Evolutionary conservation across 2,888 invertebrate genomes (phyloP).

Genomic region (Lasioglossum malachurum): DNA sequence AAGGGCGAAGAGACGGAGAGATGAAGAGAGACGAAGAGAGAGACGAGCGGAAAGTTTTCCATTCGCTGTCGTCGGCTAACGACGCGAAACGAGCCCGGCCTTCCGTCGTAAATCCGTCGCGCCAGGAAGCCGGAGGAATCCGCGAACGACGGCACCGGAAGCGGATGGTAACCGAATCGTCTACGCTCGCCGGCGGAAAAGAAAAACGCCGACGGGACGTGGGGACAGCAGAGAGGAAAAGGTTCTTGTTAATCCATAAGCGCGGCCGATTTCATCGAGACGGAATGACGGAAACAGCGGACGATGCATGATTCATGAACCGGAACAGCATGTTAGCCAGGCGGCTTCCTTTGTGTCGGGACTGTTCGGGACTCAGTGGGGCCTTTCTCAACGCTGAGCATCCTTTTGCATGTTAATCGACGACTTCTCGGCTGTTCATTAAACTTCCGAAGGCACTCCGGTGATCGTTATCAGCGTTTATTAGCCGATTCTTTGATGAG

Average conservation of each 20-base stretch:
- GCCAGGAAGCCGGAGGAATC: constrained; percentile 54
- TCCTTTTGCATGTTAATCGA: neutral
- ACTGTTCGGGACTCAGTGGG: neutral
- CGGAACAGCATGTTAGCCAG: constrained; percentile 69
- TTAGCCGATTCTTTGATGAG: neutral
- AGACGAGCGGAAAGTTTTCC: constrained; percentile 74
- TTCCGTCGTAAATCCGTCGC: constrained; percentile 73
- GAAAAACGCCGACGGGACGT: neutral
- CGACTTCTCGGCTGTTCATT: neutral
- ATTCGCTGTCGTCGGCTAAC: constrained; percentile 71
- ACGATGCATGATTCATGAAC: constrained; percentile 78
- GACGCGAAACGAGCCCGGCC: constrained; percentile 74
- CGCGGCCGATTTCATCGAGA: constrained; percentile 22
- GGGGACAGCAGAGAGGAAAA: constrained; percentile 4
- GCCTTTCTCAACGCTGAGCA: neutral
- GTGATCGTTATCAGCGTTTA: neutral
- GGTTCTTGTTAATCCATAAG: constrained; percentile 24
- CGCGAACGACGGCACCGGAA: constrained; percentile 49
- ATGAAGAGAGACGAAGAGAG: neutral
- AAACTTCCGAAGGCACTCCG: neutral
- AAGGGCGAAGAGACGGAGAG: neutral
- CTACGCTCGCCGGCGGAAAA: neutral
- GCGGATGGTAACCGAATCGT: constrained; percentile 48
- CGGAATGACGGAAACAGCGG: constrained; percentile 67
- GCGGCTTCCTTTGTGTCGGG: neutral